phyloP scores from a whole-genome alignment of 2,888 invertebrate species.

The Heteromyza rotundicornis region DNA sequence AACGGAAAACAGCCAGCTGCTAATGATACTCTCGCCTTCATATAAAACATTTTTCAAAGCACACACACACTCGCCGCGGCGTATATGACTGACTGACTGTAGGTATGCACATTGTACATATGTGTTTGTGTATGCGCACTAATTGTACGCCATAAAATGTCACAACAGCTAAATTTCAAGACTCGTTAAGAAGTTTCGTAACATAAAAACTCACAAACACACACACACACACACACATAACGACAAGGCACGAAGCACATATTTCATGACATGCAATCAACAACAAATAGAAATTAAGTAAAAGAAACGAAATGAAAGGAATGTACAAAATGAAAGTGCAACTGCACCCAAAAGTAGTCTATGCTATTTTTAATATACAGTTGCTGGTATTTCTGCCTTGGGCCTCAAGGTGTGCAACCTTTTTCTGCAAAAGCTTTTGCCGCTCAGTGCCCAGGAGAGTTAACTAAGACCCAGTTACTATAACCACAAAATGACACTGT shows the following conservation, averaged over 20 bases:
- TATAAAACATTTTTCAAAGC: background rate
- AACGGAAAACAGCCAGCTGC: too few relatives aligned
- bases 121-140: background rate
- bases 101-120: too few relatives aligned
- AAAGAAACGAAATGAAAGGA: too few relatives aligned
- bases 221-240: too few relatives aligned
- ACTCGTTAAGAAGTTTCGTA: background rate
- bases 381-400: background rate
- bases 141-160: background rate
- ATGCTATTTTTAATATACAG: background rate
- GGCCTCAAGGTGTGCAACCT: too few relatives aligned
- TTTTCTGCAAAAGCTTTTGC: too few relatives aligned
- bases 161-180: conserved; percentile 1
- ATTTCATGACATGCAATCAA: background rate
- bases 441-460: too few relatives aligned
- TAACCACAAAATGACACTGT: background rate
- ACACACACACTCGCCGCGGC: too few relatives aligned
- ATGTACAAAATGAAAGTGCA: background rate
- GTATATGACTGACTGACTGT: background rate
- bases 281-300: too few relatives aligned
- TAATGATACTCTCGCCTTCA: background rate
- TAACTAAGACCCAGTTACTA: too few relatives aligned
- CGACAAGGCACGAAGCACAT: background rate
- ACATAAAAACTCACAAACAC: too few relatives aligned
- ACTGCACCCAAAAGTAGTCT: background rate